Base-by-base conservation (phyloP, 2,888 invertebrate genomes). In the Drosophila prolongata region DNA sequence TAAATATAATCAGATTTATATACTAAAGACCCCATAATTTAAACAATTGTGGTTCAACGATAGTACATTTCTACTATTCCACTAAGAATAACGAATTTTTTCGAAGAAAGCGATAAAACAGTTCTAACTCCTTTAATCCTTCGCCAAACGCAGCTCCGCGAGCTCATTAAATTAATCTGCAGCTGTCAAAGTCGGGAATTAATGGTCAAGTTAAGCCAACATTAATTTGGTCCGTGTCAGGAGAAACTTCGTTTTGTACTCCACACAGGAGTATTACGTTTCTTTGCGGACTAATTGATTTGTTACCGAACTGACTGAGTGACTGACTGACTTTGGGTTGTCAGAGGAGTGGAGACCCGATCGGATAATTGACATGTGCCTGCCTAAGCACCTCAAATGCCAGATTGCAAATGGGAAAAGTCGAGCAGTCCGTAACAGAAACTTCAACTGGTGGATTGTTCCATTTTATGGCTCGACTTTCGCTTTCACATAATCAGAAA, bases 321-420 rank as follows among this genome's bases (percentile, higher is more conserved):
- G 37, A 35, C 56, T 50, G 73, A 55, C 58, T 72, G 72, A 54
- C 53, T 54, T 43, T 16, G 11, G 24, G 34, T 34, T 77, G 74
- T 64, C 75, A 66, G 40, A 60, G 53, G 14, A 30, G 30, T 8
- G 40, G 40, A 50, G 37, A 37, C 54, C 62, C 65, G 64, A 58
- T 70, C 61, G 55, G 42, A 73, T 68, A 85, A 82, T 81, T 85
- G 82, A 81, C 82, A 75, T 75, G 75, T 77, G 87, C 64, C 44
- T 44, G 42, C 58, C 38, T 49, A 66, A 68, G 67, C 53, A 55
- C 54, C 54, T 49, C 8, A 30, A 43, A 67, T 65, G 75, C 44
- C 54, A 34, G 64, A 75, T 77, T 60, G 13, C 30, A 3, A 30
- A 47, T 11, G 35, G 16, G 30, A 30, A 60, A 50, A 53, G 35